Conservation (phyloP, 2,113 vertebrate species). For the Equus przewalskii region DNA sequence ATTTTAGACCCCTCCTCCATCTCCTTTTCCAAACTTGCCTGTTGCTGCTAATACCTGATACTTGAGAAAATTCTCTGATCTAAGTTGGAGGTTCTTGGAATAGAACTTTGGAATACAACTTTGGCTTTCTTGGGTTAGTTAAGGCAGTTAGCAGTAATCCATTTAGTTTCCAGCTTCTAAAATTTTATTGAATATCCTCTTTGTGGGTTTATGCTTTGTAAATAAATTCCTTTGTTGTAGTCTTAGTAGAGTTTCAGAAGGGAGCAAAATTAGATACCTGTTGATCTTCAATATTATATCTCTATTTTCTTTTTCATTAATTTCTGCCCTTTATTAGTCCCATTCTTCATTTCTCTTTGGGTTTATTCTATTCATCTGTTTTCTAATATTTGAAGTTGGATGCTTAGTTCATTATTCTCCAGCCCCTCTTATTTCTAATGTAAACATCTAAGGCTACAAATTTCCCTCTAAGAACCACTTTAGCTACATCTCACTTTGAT, state of each 20-base stretch:
- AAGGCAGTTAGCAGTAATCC: constrained; percentile 9
- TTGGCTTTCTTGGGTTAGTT: background rate
- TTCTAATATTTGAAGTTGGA: constrained; percentile 29
- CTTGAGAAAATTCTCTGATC: constrained; percentile 4
- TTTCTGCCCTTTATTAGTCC: background rate
- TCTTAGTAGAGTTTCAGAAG: background rate
- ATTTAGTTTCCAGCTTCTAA: constrained; percentile 17
- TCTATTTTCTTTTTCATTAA: background rate
- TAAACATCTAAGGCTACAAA: constrained; percentile 2
- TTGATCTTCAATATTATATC: background rate
- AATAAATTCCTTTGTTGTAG: constrained; percentile 29
- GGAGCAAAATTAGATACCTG: background rate
- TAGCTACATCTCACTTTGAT: background rate
- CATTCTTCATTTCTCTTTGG: constrained; percentile 31
- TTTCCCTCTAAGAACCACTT: background rate
- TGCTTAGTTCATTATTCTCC: constrained; percentile 24
- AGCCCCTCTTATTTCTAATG: background rate
- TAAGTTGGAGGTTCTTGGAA: background rate
- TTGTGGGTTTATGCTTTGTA: constrained; percentile 9
- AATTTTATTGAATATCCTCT: background rate
- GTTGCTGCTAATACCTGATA: background rate
- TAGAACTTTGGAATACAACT: background rate
- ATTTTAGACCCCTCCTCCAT: background rate
- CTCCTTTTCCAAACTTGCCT: background rate
- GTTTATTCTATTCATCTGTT: background rate